phyloP scores from a whole-genome alignment of 2,113 vertebrate genomes.

The Anarrhichthys ocellatus region DNA sequence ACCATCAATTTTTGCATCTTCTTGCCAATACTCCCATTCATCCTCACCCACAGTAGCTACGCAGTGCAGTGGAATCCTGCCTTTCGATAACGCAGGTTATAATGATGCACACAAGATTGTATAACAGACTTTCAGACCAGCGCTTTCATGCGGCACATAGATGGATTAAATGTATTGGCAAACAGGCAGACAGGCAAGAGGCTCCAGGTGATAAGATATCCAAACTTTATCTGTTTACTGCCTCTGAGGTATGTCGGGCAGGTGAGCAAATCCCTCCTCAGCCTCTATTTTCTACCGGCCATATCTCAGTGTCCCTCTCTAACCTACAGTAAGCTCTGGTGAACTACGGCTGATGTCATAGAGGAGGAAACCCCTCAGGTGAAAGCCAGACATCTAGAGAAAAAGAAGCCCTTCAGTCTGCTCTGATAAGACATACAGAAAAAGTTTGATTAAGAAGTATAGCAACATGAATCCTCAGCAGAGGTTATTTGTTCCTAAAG shows the following conservation, averaged over 20 bases:
- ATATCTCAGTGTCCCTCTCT: slow-evolving; percentile 63
- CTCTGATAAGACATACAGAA: neutral
- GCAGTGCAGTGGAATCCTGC: slow-evolving; percentile 30
- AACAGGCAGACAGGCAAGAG: slow-evolving; percentile 51
- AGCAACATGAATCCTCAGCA: neutral
- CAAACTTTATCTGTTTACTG: slow-evolving; percentile 71
- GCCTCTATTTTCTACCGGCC: slow-evolving; percentile 63
- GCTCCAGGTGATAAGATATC: slow-evolving; percentile 63
- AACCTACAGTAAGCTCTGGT: slow-evolving; percentile 67
- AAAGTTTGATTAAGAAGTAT: neutral
- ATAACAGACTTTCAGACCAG: slow-evolving; percentile 36
- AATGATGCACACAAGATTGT: slow-evolving; percentile 58
- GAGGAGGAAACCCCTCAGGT: slow-evolving; percentile 33
- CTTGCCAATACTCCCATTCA: slow-evolving; percentile 16
- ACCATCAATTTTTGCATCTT: slow-evolving; percentile 13
- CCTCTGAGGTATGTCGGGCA: slow-evolving; percentile 69
- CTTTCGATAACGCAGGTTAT: slow-evolving; percentile 41
- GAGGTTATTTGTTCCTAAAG: neutral
- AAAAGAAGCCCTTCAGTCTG: slow-evolving; percentile 19
- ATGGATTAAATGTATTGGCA: slow-evolving; percentile 71
- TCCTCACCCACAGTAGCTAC: slow-evolving; percentile 14
- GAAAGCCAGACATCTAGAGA: slow-evolving; percentile 42
- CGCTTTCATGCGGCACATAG: slow-evolving; percentile 51
- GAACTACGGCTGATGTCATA: slow-evolving; percentile 52
- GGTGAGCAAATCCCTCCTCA: slow-evolving; percentile 69